Evolutionary conservation across 2,888 invertebrate species (phyloP).

Genomic region (Sisyra terminalis): DNA sequence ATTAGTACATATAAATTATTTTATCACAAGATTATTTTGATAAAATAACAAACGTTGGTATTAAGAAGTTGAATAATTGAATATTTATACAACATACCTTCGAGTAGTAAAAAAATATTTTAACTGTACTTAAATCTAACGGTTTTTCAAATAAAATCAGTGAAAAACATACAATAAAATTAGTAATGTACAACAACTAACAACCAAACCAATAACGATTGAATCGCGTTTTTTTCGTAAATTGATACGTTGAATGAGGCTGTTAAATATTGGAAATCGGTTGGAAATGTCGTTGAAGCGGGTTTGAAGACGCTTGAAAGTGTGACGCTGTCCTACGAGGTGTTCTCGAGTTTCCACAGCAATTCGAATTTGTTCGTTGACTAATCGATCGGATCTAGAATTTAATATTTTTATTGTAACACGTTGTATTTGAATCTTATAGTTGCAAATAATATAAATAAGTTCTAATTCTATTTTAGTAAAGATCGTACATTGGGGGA

Average conservation of each 20-base stretch:
- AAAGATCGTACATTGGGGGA: no score
- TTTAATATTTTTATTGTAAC: conserved; percentile 13
- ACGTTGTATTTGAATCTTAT: no score
- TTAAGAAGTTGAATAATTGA: no score
- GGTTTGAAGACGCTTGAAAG: conserved; percentile 81
- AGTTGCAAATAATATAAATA: no score
- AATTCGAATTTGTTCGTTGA: conserved; percentile 95
- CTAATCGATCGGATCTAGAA: conserved; percentile 74
- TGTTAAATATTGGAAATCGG: conserved; percentile 66
- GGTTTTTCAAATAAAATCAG: conserved; percentile 22
- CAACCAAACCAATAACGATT: conserved; percentile 75
- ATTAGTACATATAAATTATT: no score
- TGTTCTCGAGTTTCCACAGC: conserved; percentile 95
- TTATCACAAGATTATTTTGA: no score
- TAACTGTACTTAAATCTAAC: neutral
- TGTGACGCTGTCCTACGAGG: conserved; percentile 70
- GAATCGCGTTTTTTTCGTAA: conserved; percentile 88
- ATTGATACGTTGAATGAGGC: conserved; percentile 84
- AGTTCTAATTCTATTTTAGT: no score
- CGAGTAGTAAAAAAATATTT: neutral
- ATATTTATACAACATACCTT: neutral
- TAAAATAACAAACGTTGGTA: no score
- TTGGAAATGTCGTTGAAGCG: conserved; percentile 87
- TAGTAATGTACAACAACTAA: conserved; percentile 80
- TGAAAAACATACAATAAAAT: conserved; percentile 66